Conservation (phyloP, 30 jellyfish, hydroid and myxozoan genomes). For the Turritopsis dohrnii region DNA sequence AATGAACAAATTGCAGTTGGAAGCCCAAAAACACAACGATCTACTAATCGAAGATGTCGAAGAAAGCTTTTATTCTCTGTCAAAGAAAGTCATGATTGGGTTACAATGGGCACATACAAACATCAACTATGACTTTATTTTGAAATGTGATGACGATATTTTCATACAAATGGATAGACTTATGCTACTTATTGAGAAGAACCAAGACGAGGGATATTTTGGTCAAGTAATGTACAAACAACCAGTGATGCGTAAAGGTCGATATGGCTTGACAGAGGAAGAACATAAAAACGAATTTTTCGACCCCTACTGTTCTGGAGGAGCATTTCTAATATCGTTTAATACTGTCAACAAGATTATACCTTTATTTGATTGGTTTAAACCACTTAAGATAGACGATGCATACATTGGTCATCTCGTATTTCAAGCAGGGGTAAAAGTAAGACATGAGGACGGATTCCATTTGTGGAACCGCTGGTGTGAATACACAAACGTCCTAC, state of each 20-base stretch:
- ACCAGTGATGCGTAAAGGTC: conserved; percentile 25
- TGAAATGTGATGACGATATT: conserved; percentile 44
- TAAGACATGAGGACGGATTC: conserved; percentile 11
- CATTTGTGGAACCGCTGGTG: conserved; percentile 33
- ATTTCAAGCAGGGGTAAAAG: conserved; percentile 32
- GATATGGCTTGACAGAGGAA: conserved; percentile 26
- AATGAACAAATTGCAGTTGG: background rate
- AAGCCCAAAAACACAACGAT: conserved; percentile 17
- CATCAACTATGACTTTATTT: conserved; percentile 6
- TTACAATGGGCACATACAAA: conserved; percentile 14
- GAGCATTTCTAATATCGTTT: conserved; percentile 32
- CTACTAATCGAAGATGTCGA: conserved; percentile 24
- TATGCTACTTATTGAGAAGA: background rate
- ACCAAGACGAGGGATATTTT: background rate
- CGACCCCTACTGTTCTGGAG: conserved; percentile 51
- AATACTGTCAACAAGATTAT: conserved; percentile 22
- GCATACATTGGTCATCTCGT: conserved; percentile 32
- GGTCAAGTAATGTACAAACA: conserved; percentile 20
- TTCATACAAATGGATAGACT: conserved; percentile 16
- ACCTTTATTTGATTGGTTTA: conserved; percentile 14
- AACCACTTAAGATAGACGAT: conserved; percentile 26
- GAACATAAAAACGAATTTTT: conserved; percentile 17
- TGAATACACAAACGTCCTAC: conserved; percentile 24
- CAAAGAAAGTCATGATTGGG: conserved; percentile 32
- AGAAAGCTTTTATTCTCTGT: conserved; percentile 32